Evolutionary conservation across 92 coral and sea anemone genomes (phyloP), one percentile per base, ranked within the genome.

Genomic region (Actinostola sp.): DNA sequence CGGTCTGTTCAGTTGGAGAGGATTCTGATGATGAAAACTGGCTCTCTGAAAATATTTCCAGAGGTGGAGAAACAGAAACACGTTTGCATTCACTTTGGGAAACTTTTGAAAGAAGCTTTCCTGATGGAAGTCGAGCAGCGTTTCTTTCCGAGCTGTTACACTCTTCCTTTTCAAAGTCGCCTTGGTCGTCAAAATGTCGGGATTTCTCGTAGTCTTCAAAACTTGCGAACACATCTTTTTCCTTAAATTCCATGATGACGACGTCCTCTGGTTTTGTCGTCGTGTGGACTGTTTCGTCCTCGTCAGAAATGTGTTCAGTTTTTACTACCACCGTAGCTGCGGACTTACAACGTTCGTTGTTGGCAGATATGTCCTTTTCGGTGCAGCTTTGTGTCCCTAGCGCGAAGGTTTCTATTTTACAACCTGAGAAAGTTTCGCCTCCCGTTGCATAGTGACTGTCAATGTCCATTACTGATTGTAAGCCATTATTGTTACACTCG

Each of bases 191-290:
- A n/a, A n/a, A n/a, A n/a, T n/a, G n/a, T n/a, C n/a, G n/a, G n/a
- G 81, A 50, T 21, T 75, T 64, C 28, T 75, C 69, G 23, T 75
- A 75, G 36, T 75, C 81, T 36, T 75, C 81, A 75, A 75, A 75
- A 39, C 81, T 75, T 21, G 60, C 68, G 31, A 61, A 75, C 2
- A 75, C 81, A 3, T 75, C 61, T 16, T 57, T 63, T 28, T 75
- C 81, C 38, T 33, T 64, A 23, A 49, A 49, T 23, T 73, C 67
- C 26, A 59, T 59, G 20, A 71, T 56, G 11, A 56, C 49, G 16
- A 71, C 46, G 13, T 71, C 45, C 6, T 24, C 52, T 8, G 21
- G 15, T 48, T 59, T 33, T 15, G 32, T 49, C 43, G 29, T 25
- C 41, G n/a, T n/a, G n/a, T 44, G 33, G 5, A 16, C 20, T 34